Percentiles rank a stretch among this genome's conserved stretches.
Conservation (phyloP, 1,140 invertebrate genomes). For the Drosophila fuyamai region DNA sequence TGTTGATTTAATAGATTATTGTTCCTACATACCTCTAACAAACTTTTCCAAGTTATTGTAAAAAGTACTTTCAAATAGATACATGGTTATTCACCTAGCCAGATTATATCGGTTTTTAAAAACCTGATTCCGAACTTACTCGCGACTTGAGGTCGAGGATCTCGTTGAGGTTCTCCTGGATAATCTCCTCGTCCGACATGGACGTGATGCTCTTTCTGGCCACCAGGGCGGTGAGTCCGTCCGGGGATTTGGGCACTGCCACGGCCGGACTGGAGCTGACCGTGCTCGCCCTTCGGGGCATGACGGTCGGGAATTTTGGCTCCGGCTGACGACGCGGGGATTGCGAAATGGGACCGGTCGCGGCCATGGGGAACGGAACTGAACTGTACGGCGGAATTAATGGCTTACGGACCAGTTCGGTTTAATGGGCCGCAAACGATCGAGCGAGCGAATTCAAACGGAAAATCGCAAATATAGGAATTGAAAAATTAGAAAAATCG, state of each 20-base stretch:
- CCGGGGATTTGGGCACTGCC: slow-evolving; percentile 47
- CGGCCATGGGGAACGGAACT: background rate
- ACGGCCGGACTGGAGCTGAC: slow-evolving; percentile 9
- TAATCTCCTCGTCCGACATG: slow-evolving; percentile 74
- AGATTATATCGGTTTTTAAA: background rate
- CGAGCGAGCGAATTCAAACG: background rate
- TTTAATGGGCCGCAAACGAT: slow-evolving; percentile 4
- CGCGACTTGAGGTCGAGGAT: slow-evolving; percentile 69
- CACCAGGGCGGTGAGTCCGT: slow-evolving; percentile 27
- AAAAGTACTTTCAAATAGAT: too few relatives aligned
- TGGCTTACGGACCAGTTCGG: background rate
- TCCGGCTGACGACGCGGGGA: slow-evolving; percentile 9
- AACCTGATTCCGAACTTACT: slow-evolving; percentile 35
- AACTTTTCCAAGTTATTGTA: too few relatives aligned
- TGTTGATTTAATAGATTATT: too few relatives aligned
- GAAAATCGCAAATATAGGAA: slow-evolving; percentile 8
- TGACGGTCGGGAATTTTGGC: background rate
- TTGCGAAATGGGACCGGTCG: background rate
- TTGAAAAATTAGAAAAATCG: background rate
- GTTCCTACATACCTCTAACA: too few relatives aligned
- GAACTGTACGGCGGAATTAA: background rate
- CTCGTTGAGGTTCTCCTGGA: slow-evolving; percentile 72
- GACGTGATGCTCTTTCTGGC: slow-evolving; percentile 62
- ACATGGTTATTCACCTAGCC: too few relatives aligned
- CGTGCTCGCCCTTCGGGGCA: slow-evolving; percentile 1